Percentiles rank a stretch among this genome's conserved stretches.
Evolutionary conservation across 1,140 invertebrate genomes (phyloP).

Genomic region (Ceratina australensis): DNA sequence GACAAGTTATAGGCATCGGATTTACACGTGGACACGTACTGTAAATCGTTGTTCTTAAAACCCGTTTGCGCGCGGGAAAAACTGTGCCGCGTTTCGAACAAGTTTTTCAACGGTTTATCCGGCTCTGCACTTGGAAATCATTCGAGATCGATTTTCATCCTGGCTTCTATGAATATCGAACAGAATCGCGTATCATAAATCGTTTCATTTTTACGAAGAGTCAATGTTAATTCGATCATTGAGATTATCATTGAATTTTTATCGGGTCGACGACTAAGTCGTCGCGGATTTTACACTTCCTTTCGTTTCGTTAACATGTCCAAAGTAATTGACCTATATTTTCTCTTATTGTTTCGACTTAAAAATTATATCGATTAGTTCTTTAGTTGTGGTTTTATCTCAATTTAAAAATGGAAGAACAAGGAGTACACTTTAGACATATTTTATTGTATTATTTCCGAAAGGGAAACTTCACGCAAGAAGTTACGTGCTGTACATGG

Average conservation of each 20-base stretch:
- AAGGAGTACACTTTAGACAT: background rate
- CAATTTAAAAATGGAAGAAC: slow-evolving; percentile 18
- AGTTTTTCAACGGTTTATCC: background rate
- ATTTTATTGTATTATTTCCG: slow-evolving; percentile 5
- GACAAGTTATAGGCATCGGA: too few relatives aligned
- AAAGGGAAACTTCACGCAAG: slow-evolving; percentile 2
- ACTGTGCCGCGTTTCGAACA: background rate
- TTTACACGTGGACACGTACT: background rate
- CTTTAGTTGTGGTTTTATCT: slow-evolving; percentile 5
- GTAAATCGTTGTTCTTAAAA: background rate
- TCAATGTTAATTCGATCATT: too few relatives aligned
- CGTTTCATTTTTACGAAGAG: too few relatives aligned
- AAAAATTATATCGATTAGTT: slow-evolving; percentile 14
- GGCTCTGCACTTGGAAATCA: background rate
- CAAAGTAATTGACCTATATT: too few relatives aligned
- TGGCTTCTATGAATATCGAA: too few relatives aligned
- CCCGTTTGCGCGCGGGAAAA: background rate
- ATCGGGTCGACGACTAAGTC: too few relatives aligned
- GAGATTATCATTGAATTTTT: too few relatives aligned
- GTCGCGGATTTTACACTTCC: too few relatives aligned
- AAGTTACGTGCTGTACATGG: slow-evolving; percentile 6
- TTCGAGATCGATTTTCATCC: too few relatives aligned
- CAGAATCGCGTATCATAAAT: too few relatives aligned
- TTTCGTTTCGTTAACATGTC: too few relatives aligned
- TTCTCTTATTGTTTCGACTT: too few relatives aligned